Conservation (phyloP, 2,113 vertebrate species). For the Brachyistius frenatus region DNA sequence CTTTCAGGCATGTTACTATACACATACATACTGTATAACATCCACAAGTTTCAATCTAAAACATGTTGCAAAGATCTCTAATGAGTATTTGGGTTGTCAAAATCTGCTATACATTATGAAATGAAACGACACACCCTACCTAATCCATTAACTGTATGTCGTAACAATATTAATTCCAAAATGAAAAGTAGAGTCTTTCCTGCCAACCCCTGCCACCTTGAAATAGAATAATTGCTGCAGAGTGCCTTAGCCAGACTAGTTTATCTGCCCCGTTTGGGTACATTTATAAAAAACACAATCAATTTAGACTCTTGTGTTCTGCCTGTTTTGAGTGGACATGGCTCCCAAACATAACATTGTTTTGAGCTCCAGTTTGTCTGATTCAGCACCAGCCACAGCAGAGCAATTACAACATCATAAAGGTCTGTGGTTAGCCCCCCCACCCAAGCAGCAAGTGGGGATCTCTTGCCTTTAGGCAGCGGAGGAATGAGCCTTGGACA, state of each 20-base stretch:
- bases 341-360: constrained; percentile 56
- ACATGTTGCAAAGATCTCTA: constrained; percentile 18
- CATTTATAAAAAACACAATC: constrained; percentile 50
- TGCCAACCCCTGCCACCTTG: constrained; percentile 31
- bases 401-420: constrained; percentile 57
- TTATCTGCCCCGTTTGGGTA: constrained; percentile 15
- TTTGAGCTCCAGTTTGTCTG: constrained; percentile 60
- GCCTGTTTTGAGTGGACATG: constrained; percentile 29
- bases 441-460: constrained; percentile 24
- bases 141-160: constrained; percentile 27
- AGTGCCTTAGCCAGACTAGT: constrained; percentile 27
- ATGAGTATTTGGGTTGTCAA: constrained; percentile 40
- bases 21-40: constrained; percentile 22
- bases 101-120: constrained; percentile 25
- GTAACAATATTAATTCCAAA: constrained; percentile 24
- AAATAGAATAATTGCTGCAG: constrained; percentile 18
- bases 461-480: constrained; percentile 40
- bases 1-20: constrained; percentile 12
- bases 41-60: constrained; percentile 27
- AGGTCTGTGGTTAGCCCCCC: constrained; percentile 66
- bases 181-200: constrained; percentile 27
- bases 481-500: constrained; percentile 35
- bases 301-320: constrained; percentile 52
- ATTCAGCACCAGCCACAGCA: constrained; percentile 39
- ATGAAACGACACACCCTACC: constrained; percentile 21